Evolutionary conservation across 2,113 vertebrate genomes (phyloP).

Genomic region (Ranitomeya variabilis): DNA sequence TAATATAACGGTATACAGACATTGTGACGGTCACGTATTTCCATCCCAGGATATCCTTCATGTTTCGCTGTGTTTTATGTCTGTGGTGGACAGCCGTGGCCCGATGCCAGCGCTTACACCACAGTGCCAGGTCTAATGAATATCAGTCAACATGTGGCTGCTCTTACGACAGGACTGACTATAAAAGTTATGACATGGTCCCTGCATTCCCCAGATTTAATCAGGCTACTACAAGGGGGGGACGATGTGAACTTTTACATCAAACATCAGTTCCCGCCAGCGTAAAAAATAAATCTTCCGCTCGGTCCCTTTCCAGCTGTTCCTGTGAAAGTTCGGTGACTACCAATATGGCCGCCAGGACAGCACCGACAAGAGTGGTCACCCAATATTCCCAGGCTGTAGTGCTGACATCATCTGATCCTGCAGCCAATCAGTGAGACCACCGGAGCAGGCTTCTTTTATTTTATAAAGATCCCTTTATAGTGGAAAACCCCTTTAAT

Average conservation of each 20-base stretch:
- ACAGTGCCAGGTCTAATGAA: constrained; percentile 3
- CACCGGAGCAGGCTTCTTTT: too few relatives aligned
- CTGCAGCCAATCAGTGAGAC: too few relatives aligned
- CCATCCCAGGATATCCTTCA: constrained; percentile 2
- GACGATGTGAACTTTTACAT: not conserved
- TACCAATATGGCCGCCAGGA: not conserved
- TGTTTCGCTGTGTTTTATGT: constrained; percentile 17
- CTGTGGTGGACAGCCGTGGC: constrained; percentile 11
- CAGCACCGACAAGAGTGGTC: too few relatives aligned
- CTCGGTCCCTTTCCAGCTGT: not conserved
- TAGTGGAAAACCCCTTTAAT: too few relatives aligned
- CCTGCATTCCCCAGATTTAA: not conserved
- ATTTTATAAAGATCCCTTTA: too few relatives aligned
- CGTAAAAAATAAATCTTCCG: not conserved
- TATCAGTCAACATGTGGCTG: not conserved
- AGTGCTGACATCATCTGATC: too few relatives aligned
- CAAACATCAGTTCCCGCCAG: not conserved
- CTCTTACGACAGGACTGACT: not conserved
- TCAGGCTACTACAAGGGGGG: constrained; percentile 3
- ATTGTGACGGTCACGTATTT: not conserved
- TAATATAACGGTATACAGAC: not conserved
- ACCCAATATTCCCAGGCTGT: too few relatives aligned
- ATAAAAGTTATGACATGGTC: not conserved
- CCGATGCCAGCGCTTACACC: not conserved
- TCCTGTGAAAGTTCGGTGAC: not conserved